A percentile compares a stretch with the other conserved stretches of the same genome.
These are phyloP conservation scores for Proteles cristata DNA, from an alignment of 2,113 vertebrate species.

Conservation along the genomic window DNA sequence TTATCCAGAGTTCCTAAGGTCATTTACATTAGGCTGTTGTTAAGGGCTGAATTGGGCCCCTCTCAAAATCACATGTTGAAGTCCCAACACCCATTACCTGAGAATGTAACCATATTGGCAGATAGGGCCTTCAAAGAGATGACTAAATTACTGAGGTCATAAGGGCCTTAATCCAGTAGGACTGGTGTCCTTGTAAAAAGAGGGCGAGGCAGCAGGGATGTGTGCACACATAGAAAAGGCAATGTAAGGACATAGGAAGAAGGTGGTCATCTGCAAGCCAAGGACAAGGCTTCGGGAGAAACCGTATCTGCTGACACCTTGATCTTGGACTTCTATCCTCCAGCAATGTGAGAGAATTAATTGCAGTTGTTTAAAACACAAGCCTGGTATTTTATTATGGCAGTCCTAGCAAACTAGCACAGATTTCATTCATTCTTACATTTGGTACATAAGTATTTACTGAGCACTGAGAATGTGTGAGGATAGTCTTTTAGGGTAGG, in stretches of 20 bases:
- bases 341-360: background rate
- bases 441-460: background rate
- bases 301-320: background rate
- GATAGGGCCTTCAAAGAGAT: background rate
- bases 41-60: background rate
- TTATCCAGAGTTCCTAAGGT: background rate
- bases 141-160: background rate
- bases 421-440: background rate
- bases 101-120: background rate
- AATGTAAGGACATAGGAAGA: background rate
- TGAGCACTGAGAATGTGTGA: background rate
- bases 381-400: background rate
- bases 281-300: background rate
- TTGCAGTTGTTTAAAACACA: background rate
- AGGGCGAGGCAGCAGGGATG: background rate
- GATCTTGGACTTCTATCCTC: background rate
- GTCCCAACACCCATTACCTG: background rate
- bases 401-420: background rate
- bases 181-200: background rate
- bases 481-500: background rate
- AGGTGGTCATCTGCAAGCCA: background rate
- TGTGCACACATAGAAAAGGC: background rate
- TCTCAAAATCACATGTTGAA: background rate
- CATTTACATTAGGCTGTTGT: background rate
- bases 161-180: background rate